phyloP scores from a whole-genome alignment of 1,140 invertebrate species.

The Ylistrum balloti region DNA sequence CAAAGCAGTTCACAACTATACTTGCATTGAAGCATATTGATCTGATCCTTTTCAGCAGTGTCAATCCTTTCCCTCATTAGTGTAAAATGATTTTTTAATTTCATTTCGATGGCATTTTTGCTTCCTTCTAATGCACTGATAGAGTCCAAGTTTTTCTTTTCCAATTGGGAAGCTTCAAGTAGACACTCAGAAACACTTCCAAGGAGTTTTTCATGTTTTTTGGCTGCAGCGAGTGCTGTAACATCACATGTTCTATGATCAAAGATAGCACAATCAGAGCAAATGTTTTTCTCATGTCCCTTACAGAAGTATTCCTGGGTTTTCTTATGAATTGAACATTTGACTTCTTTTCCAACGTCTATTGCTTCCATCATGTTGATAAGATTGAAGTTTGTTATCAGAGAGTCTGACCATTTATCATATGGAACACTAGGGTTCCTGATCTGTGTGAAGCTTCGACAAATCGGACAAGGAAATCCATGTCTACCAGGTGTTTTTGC shows the following conservation, averaged over 20 bases:
- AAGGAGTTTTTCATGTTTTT: background rate
- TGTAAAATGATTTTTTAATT: background rate
- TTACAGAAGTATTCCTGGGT: background rate
- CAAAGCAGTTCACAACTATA: background rate
- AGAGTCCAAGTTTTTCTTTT: background rate
- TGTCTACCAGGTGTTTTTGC: background rate
- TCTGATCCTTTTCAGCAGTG: background rate
- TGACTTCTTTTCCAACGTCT: background rate
- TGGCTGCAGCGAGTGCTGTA: background rate
- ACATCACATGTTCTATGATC: background rate
- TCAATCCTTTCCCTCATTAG: background rate
- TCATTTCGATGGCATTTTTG: background rate
- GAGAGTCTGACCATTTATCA: constrained; percentile 1
- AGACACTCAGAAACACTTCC: background rate
- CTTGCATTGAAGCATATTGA: constrained; percentile 28
- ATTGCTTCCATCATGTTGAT: constrained; percentile 26
- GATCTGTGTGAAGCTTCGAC: background rate
- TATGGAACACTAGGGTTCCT: background rate
- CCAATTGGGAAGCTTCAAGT: background rate
- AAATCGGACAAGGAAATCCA: background rate
- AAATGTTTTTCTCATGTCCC: constrained; percentile 1
- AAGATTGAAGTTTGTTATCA: constrained; percentile 14
- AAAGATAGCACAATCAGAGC: background rate
- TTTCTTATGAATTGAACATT: background rate
- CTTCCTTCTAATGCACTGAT: background rate